Base-by-base conservation (phyloP, 2,888 invertebrate genomes). In the Xanthostigma xanthostigma region DNA sequence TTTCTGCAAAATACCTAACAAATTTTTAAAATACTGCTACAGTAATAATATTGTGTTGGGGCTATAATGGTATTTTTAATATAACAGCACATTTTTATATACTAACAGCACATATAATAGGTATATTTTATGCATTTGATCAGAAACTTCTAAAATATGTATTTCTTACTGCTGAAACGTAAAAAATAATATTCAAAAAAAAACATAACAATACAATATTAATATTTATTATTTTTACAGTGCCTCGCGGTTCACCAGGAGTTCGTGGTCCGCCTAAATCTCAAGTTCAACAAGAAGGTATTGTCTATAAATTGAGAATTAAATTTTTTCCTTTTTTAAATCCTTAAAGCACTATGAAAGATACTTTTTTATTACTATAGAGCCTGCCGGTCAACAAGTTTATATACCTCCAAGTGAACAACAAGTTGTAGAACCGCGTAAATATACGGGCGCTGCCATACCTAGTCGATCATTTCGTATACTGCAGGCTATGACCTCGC, bases 401-500 rank as follows among this genome's bases (percentile, higher is more conserved):
- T 73, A 71, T 56, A 56, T 81, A 49, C 81, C 78, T 54, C 75
- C 81, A 43, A 81, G 81, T 60, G 76, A 81, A 62, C 79, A 79
- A 58, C 67, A 66, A 51, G 79, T 72, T 47, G 75, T 70, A 52
- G 82, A 82, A 61, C 81, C 82, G 43, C 79, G 77, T 62, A 81
- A 79, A 61, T 84, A 84, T 60, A 81, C 76, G 59, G 87, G 87
- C 48, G 79, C 82, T 60, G 78, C 81, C 55, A 88, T 88, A 64
- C 88, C 88, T 47, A 85, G 85, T 54, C 75, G 83, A 63, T 83
- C 85, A 39, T 88, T 88, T 67, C 80, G 78, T 65, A 79, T 84
- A 61, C 68, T 88, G 49, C 86, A 88, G 67, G 81, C 82, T 45
- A 84, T 85, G 84, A 84, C 84, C 54, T 76, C 77, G 52, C 78